These are phyloP conservation scores for Agraylea sexmaculata DNA, from an alignment of 1,140 invertebrate species.

Conservation along the genomic window DNA sequence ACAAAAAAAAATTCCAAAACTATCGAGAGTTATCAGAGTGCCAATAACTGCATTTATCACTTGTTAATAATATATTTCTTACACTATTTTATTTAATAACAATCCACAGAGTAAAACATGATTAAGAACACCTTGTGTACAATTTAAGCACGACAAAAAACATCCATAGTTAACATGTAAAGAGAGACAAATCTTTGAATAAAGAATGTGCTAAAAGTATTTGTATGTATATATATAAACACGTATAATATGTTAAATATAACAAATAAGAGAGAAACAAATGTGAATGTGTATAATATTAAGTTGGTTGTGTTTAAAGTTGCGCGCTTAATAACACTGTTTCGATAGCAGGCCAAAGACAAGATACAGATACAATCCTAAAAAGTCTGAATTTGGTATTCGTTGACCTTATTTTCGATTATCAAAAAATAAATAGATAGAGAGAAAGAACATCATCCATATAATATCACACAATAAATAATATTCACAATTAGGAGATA, in stretches of 20 bases:
- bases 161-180: slow-evolving; percentile 43
- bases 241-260: slow-evolving; percentile 28
- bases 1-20: slow-evolving; percentile 18
- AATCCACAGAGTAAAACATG: slow-evolving; percentile 29
- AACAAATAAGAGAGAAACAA: slow-evolving; percentile 36
- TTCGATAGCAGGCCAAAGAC: slow-evolving; percentile 31
- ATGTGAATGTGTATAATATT: slow-evolving; percentile 29
- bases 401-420: slow-evolving; percentile 22
- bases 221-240: slow-evolving; percentile 37
- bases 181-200: slow-evolving; percentile 39
- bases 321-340: slow-evolving; percentile 31
- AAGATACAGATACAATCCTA: slow-evolving; percentile 16
- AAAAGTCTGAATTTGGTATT: slow-evolving; percentile 13
- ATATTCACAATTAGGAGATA: slow-evolving; percentile 18
- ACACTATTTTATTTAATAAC: slow-evolving; percentile 43
- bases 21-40: slow-evolving; percentile 31
- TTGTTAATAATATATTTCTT: slow-evolving; percentile 31
- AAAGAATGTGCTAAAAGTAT: slow-evolving; percentile 44
- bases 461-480: slow-evolving; percentile 21
- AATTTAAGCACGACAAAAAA: slow-evolving; percentile 40
- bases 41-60: slow-evolving; percentile 43
- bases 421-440: too few relatives aligned
- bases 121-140: slow-evolving; percentile 38
- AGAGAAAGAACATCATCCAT: slow-evolving; percentile 15
- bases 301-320: slow-evolving; percentile 24